Evolutionary conservation across 2,888 invertebrate genomes (phyloP), one percentile per base, ranked within the genome.

Genomic region (Onchidella celtica): DNA sequence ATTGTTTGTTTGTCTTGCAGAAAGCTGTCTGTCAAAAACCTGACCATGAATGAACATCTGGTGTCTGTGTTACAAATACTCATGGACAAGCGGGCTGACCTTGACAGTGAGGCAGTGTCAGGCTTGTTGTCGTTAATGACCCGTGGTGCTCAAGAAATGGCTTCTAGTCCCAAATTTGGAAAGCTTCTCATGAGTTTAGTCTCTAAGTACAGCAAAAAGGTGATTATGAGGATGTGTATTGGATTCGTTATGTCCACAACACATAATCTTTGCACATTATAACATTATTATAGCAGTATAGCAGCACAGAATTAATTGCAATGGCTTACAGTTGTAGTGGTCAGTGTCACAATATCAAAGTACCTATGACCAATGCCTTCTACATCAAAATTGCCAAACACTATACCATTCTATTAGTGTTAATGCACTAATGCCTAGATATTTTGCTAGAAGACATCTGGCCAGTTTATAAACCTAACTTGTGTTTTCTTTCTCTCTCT

Each of bases 101-200:
- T 73, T 4, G 73, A 59, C 36, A 61, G 36, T n/a, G 36, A 73
- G 29, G 55, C 73, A 24, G 14, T 59, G 2, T 34, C n/a, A 11
- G 17, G 17, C 17, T 73, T 73, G 32, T 27, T 57, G 55, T 73
- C 73, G 24, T 24, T 73, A 17, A 57, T 73, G 59, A 61, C 73
- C 14, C 11, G 36, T 24, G 36, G 14, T 59, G 9, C 34, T 0
- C 59, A 73, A 3, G 61, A 59, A 17, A 4, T 73, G 17, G 55
- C 73, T 73, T 36, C 59, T 6, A 59, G 61, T 73, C 36, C 38
- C 34, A 73, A 73, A 24, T 59, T 73, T 34, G 73, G 73, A 11
- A 73, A 73, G 38, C 73, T 73, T 38, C 73, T 73, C 3, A 73
- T 73, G 73, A 17, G 61, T 24, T 14, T 61, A 36, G 32, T 73